Percentiles rank a stretch among this genome's conserved stretches.
Evolutionary conservation across 2,113 vertebrate genomes (phyloP).

Genomic region (Galbula dea): DNA sequence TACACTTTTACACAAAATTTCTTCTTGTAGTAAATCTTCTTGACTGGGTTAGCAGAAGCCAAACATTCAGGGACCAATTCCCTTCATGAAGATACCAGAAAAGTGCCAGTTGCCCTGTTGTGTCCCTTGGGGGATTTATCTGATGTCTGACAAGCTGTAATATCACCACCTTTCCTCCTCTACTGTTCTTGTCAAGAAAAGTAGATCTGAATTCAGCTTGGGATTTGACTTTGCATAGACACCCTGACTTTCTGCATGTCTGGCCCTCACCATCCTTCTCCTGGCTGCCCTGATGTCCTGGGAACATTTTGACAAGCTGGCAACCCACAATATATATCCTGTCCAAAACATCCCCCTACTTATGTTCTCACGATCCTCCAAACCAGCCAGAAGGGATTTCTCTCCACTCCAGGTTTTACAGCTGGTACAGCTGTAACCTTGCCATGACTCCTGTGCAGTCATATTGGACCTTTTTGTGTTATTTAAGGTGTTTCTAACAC

Average conservation of each 20-base stretch:
- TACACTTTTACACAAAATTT: background rate
- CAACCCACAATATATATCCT: background rate
- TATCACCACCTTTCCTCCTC: background rate
- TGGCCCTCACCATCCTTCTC: background rate
- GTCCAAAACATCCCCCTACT: background rate
- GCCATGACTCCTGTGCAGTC: background rate
- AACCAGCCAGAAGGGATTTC: background rate
- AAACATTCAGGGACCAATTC: background rate
- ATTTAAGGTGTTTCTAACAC: background rate
- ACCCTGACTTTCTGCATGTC: background rate
- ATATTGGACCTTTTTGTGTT: background rate
- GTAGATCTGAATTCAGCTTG: background rate
- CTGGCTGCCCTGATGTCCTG: rapidly evolving
- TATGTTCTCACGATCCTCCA: background rate
- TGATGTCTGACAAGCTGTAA: background rate
- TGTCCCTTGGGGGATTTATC: background rate
- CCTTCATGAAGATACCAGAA: background rate
- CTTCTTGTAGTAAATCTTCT: background rate
- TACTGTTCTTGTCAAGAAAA: background rate
- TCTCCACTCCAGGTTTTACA: background rate
- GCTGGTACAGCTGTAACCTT: background rate
- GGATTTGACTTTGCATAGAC: background rate
- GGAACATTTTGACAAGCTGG: background rate
- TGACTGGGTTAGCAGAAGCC: background rate
- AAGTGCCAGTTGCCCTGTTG: background rate